These are phyloP conservation scores for Rhinolophus ferrumequinum DNA, from an alignment of 2,113 vertebrate genomes.

Conservation along the genomic window DNA sequence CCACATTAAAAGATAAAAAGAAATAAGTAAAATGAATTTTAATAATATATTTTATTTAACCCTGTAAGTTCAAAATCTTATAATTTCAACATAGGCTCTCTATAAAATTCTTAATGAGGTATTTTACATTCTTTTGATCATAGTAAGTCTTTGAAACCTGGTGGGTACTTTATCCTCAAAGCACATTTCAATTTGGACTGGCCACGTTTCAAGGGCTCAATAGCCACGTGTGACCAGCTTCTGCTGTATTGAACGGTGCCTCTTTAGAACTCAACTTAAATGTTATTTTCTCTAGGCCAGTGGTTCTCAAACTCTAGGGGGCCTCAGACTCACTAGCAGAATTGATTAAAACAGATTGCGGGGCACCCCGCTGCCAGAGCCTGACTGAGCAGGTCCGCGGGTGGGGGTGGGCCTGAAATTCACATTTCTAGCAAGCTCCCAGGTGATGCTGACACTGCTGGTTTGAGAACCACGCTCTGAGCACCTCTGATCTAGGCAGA, in stretches of 20 bases:
- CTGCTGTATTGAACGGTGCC: not conserved
- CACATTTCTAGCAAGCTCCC: not conserved
- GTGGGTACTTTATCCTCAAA: not conserved
- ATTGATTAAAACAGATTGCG: not conserved
- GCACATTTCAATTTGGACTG: not conserved
- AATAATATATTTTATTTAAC: conserved; percentile 4
- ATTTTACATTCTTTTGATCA: not conserved
- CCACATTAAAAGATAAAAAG: not conserved
- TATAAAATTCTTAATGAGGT: not conserved
- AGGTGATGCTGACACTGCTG: not conserved
- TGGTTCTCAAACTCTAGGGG: not conserved
- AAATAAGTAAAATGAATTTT: not conserved
- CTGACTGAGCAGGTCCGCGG: not conserved
- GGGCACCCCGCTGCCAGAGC: not conserved
- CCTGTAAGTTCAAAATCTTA: not conserved
- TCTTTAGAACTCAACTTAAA: not conserved
- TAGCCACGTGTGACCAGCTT: not conserved
- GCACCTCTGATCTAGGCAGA: not conserved
- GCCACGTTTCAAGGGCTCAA: not conserved
- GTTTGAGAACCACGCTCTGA: not conserved
- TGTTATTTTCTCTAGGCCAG: not conserved
- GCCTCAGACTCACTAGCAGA: not conserved
- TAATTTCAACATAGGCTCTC: not conserved
- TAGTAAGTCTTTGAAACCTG: not conserved
- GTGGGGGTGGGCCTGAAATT: not conserved